Conservation (phyloP, 2,113 vertebrate genomes). For the Hippolais icterina region DNA sequence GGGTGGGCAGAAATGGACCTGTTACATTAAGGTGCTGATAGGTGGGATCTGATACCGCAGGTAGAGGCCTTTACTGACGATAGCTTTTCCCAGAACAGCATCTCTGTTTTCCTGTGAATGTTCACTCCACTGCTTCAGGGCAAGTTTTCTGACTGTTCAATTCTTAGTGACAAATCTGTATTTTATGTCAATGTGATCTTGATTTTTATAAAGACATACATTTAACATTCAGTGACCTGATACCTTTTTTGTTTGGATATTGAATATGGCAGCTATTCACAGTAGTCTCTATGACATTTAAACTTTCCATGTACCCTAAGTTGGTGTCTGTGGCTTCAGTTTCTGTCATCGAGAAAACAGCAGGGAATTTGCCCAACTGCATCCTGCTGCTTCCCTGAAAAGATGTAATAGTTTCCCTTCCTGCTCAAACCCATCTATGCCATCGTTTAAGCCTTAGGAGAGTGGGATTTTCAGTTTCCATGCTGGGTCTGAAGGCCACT, state of each 20-base stretch:
- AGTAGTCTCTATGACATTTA: not conserved
- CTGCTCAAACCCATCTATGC: not conserved
- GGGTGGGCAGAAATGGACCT: not conserved
- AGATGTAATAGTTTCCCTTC: not conserved
- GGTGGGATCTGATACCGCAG: not conserved
- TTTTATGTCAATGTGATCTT: not conserved
- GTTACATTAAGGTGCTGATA: not conserved
- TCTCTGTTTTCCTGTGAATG: not conserved
- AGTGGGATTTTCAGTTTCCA: not conserved
- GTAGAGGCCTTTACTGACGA: not conserved
- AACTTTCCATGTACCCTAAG: not conserved
- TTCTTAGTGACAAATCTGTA: not conserved
- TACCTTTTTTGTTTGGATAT: not conserved
- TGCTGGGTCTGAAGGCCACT: not conserved
- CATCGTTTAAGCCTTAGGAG: not conserved
- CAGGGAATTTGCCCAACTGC: not conserved
- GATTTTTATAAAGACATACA: not conserved
- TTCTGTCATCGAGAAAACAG: not conserved
- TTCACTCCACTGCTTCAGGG: not conserved
- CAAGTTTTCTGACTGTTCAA: not conserved
- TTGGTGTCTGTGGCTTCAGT: not conserved
- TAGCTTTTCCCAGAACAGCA: not conserved
- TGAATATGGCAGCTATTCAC: not conserved
- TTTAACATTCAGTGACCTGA: not conserved
- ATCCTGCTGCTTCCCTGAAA: not conserved